phyloP scores from a whole-genome alignment of 2,888 invertebrate species.

The Ormia ochracea region DNA sequence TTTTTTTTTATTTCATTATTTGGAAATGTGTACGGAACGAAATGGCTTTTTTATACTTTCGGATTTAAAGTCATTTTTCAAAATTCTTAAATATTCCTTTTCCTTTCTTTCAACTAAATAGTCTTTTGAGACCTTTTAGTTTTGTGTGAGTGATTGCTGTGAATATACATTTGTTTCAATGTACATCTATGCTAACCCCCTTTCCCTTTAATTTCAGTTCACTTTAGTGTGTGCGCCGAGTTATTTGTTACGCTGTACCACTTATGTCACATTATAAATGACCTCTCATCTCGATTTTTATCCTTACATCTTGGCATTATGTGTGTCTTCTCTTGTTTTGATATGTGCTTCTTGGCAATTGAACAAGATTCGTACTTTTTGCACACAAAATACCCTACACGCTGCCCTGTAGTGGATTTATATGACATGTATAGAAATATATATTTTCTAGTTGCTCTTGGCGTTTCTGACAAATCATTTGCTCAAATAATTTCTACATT shows the following conservation, averaged over 20 bases:
- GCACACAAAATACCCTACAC: slow-evolving; percentile 16
- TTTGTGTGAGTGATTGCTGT: not conserved
- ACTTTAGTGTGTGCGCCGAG: slow-evolving; percentile 13
- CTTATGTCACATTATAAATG: slow-evolving; percentile 61
- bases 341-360: slow-evolving; percentile 6
- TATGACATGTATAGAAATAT: not conserved
- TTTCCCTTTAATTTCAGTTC: slow-evolving; percentile 25
- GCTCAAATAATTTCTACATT: too few relatives aligned
- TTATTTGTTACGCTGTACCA: slow-evolving; percentile 56
- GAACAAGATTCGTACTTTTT: not conserved
- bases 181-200: slow-evolving; percentile 18
- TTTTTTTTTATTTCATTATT: not conserved
- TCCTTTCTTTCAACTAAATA: slow-evolving; percentile 36
- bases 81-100: slow-evolving; percentile 14
- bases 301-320: slow-evolving; percentile 46
- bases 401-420: not conserved
- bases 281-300: slow-evolving; percentile 52
- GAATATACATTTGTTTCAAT: not conserved
- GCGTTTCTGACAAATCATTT: too few relatives aligned
- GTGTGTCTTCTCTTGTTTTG: slow-evolving; percentile 17
- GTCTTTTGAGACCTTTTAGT: slow-evolving; percentile 47
- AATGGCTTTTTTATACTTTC: slow-evolving; percentile 24
- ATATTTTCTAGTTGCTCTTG: too few relatives aligned
- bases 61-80: slow-evolving; percentile 59
- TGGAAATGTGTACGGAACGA: slow-evolving; percentile 4